Conservation (phyloP, 2,113 vertebrate species). For the Rhinolophus sinicus region DNA sequence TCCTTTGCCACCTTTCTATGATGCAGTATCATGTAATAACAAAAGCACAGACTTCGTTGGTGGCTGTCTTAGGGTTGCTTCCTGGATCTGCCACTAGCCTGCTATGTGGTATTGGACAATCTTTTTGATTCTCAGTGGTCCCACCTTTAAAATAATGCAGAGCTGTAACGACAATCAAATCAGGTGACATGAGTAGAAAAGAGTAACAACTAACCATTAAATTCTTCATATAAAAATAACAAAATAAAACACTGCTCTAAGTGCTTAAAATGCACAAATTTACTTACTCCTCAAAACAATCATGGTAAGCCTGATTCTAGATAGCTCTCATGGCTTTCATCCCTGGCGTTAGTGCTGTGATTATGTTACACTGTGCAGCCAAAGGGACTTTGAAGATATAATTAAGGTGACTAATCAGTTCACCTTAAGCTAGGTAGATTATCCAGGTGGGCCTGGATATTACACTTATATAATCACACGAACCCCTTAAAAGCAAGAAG, state of each 20-base stretch:
- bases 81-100: not conserved
- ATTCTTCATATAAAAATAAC: not conserved
- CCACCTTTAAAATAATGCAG: conserved; percentile 23
- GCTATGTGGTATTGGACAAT: not conserved
- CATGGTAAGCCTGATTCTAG: not conserved
- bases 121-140: not conserved
- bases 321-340: not conserved
- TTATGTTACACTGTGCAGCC: not conserved
- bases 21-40: not conserved
- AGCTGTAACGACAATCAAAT: not conserved
- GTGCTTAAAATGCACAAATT: not conserved
- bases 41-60: not conserved
- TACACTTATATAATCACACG: not conserved
- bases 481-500: not conserved
- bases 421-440: not conserved
- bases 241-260: not conserved
- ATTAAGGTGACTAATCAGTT: not conserved
- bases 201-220: not conserved
- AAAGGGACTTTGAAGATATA: not conserved
- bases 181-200: not conserved
- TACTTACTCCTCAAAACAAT: not conserved
- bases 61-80: not conserved
- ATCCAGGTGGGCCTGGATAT: not conserved
- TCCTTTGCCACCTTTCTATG: not conserved
- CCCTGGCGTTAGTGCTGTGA: not conserved